Conservation (phyloP, 2,888 invertebrate genomes). For the Chironomus tentans region DNA sequence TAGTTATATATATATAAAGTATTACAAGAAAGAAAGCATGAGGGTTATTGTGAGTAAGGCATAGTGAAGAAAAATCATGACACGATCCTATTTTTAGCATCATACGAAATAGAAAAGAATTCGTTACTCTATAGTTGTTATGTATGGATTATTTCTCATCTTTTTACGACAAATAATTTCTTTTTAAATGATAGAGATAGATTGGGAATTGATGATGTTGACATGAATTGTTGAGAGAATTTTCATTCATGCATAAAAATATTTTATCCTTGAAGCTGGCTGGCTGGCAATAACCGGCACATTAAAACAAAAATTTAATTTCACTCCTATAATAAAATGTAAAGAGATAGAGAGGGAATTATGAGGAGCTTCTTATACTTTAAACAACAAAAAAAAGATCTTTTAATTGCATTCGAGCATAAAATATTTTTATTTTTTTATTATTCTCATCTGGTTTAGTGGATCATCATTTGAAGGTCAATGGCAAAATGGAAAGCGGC, state of each 20-base stretch:
- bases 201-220: not conserved
- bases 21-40: not conserved
- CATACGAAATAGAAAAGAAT: not conserved
- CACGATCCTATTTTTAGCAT: constrained; percentile 22
- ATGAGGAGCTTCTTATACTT: not conserved
- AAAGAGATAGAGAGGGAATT: not conserved
- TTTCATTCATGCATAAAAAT: not conserved
- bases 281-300: not conserved
- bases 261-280: not conserved
- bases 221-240: constrained; percentile 8
- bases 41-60: not conserved
- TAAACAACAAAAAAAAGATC: not conserved
- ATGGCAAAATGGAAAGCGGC: constrained; percentile 99
- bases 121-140: not conserved
- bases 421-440: too few relatives aligned
- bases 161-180: constrained; percentile 1
- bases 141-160: not conserved
- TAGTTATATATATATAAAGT: not conserved
- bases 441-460: constrained; percentile 45
- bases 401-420: not conserved
- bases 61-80: constrained; percentile 11
- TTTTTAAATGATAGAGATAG: not conserved
- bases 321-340: not conserved
- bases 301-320: not conserved
- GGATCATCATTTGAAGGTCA: constrained; percentile 96